Percentiles rank a stretch among this genome's conserved stretches.
phyloP scores from a whole-genome alignment of 2,113 vertebrate species.

The Acrocephalus kingi region DNA sequence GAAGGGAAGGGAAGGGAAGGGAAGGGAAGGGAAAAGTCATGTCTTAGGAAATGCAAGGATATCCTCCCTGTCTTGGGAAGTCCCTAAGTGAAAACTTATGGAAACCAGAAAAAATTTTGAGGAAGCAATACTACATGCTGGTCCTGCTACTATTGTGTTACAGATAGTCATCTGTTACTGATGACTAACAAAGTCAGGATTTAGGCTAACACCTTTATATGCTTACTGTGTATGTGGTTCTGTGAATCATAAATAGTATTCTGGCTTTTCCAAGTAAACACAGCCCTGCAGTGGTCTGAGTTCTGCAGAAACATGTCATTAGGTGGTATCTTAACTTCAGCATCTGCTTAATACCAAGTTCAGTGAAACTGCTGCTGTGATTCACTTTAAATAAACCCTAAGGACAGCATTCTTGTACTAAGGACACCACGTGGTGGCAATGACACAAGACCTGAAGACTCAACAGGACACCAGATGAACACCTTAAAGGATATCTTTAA shows the following conservation, averaged over 20 bases:
- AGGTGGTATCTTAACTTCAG: background rate
- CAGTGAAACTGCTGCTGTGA: background rate
- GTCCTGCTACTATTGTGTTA: background rate
- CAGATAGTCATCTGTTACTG: background rate
- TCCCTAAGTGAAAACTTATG: background rate
- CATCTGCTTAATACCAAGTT: background rate
- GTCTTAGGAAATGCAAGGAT: background rate
- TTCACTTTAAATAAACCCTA: background rate
- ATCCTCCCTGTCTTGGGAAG: background rate
- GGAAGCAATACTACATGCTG: background rate
- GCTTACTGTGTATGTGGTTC: background rate
- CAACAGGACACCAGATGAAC: background rate
- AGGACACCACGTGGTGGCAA: rapidly evolving
- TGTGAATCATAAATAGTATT: background rate
- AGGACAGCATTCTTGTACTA: background rate
- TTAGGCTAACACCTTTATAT: background rate
- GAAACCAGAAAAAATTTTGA: background rate
- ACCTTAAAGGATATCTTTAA: background rate
- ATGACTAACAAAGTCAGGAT: background rate
- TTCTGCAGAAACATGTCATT: background rate
- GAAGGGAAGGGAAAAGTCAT: too few species aligned
- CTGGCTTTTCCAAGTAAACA: background rate
- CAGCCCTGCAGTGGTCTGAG: background rate
- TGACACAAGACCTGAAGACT: background rate
- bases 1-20: background rate